phyloP scores from a whole-genome alignment of 2,797 vertebrate species.

The Schizopygopsis malacanthus region DNA sequence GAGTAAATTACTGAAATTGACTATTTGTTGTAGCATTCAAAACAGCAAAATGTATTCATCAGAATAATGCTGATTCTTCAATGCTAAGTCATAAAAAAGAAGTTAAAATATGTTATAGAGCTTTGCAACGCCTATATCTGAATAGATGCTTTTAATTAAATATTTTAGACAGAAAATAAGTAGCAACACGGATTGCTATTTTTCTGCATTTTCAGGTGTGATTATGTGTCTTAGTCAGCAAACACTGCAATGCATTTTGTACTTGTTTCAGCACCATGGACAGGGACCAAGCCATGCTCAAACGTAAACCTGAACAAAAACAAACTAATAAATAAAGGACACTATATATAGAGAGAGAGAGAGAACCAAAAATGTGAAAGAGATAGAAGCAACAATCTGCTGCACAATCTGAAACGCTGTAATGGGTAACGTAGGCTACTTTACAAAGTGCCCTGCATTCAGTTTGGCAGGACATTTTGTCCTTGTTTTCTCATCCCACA shows the following conservation, averaged over 20 bases:
- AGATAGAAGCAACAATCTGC: conserved; percentile 52
- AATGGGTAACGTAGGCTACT: conserved; percentile 10
- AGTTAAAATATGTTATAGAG: background rate
- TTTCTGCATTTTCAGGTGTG: conserved; percentile 1
- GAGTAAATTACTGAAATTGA: background rate
- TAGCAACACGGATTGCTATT: background rate
- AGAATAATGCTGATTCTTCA: background rate
- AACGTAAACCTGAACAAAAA: background rate
- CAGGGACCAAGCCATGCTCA: conserved; percentile 50
- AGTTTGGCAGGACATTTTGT: conserved; percentile 2
- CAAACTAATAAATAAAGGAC: background rate
- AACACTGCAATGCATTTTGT: background rate
- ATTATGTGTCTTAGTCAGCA: background rate
- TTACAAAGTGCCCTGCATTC: background rate
- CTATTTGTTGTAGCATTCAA: background rate
- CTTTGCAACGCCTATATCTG: background rate
- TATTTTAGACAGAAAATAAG: background rate
- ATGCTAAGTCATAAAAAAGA: background rate
- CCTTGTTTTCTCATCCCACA: conserved; percentile 11
- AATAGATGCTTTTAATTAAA: background rate
- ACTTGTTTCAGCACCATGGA: conserved; percentile 70
- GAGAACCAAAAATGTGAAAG: background rate
- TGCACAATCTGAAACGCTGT: conserved; percentile 58
- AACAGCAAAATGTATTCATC: background rate
- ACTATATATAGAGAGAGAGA: background rate